Percentiles rank a stretch among this genome's conserved stretches.
phyloP scores from a whole-genome alignment of 2,797 vertebrate species.

The Philypnodon macrostomus region DNA sequence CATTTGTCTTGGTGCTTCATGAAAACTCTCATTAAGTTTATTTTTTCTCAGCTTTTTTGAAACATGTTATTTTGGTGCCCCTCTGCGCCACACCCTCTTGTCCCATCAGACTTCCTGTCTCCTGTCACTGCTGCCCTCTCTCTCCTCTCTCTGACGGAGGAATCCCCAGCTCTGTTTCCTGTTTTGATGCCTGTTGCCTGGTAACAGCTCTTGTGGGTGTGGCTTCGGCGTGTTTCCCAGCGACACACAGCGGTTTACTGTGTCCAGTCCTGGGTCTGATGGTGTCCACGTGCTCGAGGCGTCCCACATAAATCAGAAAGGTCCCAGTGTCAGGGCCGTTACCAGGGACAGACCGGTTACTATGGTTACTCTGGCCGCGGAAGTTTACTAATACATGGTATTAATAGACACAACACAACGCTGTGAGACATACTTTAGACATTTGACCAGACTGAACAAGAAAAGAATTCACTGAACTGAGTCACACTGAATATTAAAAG shows the following conservation, averaged over 20 bases:
- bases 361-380: conserved; percentile 11
- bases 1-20: too few relatives aligned
- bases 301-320: too few relatives aligned
- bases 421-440: conserved; percentile 6
- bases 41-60: too few relatives aligned
- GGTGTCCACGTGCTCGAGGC: conserved; percentile 23
- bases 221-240: conserved; percentile 39
- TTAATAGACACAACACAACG: not conserved
- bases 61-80: too few relatives aligned
- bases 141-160: conserved; percentile 84
- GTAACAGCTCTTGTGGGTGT: conserved; percentile 73
- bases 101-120: conserved; percentile 79
- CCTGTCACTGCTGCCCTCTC: conserved; percentile 79
- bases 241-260: conserved; percentile 30
- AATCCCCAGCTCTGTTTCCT: conserved; percentile 93
- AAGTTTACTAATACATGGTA: not conserved
- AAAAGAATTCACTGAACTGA: not conserved
- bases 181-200: conserved; percentile 88
- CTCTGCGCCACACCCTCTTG: conserved; percentile 23
- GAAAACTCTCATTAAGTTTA: too few relatives aligned
- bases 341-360: too few relatives aligned
- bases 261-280: too few relatives aligned
- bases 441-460: conserved; percentile 4
- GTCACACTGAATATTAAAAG: conserved; percentile 1
- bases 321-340: too few relatives aligned